A percentile compares a stretch with the other conserved stretches of the same genome.
Conservation (phyloP, 1,140 invertebrate species). For the Drosophila pachea region DNA sequence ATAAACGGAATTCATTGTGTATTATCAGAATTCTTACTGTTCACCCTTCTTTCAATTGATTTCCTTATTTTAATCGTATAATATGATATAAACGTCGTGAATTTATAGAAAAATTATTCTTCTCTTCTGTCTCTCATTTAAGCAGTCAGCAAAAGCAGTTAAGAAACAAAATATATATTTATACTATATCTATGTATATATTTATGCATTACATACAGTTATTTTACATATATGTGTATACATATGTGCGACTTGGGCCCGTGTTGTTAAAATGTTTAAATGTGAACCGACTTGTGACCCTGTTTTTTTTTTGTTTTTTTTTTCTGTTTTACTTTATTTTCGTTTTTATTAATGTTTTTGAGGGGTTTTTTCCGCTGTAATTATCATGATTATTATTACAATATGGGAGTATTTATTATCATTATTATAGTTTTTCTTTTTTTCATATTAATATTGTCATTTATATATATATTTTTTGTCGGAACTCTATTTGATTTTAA, state of each 20-base stretch:
- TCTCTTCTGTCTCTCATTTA: no score
- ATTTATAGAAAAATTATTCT: no score
- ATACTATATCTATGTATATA: no score
- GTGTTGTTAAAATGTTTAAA: neutral
- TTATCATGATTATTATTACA: conserved; percentile 34
- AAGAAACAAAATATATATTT: no score
- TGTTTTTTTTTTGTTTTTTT: conserved; percentile 32
- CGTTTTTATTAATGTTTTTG: conserved; percentile 7
- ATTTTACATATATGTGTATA: no score
- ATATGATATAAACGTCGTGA: no score
- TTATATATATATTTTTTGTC: conserved; percentile 25
- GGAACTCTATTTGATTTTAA: conserved; percentile 29
- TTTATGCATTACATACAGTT: neutral
- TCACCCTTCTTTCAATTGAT: no score
- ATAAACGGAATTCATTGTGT: no score
- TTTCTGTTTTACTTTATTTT: conserved; percentile 10
- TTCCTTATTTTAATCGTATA: no score
- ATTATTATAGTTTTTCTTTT: conserved; percentile 6
- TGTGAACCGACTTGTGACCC: conserved; percentile 29
- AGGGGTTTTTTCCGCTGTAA: conserved; percentile 36
- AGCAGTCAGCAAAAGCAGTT: neutral
- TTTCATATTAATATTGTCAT: conserved; percentile 5
- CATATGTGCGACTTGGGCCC: neutral
- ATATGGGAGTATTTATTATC: conserved; percentile 29
- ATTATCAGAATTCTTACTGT: no score